Evolutionary conservation across 2,113 vertebrate species (phyloP).

Genomic region (Dasyurus viverrinus): DNA sequence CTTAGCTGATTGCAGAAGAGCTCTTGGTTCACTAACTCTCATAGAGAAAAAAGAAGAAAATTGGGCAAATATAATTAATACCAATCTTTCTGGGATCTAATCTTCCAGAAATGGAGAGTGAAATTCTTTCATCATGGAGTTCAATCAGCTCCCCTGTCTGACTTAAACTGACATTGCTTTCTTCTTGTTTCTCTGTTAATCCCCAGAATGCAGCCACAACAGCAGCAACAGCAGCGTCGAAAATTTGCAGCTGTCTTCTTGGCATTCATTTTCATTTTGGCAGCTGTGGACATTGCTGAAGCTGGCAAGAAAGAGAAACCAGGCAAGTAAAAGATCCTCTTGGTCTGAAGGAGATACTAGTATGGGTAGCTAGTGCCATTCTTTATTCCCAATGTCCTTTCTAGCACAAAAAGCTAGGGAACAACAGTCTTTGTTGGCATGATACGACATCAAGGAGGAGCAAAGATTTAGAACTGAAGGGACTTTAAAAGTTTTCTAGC

Average conservation of each 20-base stretch:
- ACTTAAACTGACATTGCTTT: not conserved
- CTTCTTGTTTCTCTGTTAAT: conserved; percentile 47
- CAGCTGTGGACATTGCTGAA: conserved; percentile 82
- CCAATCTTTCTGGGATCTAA: not conserved
- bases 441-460: not conserved
- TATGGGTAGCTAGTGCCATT: not conserved
- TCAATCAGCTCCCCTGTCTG: not conserved
- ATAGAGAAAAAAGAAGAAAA: conserved; percentile 1
- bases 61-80: not conserved
- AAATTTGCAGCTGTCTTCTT: conserved; percentile 83
- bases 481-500: not conserved
- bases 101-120: not conserved
- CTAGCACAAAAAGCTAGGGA: not conserved
- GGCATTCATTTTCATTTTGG: conserved; percentile 84
- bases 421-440: not conserved
- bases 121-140: not conserved
- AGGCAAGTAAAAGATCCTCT: conserved; percentile 75
- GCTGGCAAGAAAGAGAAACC: conserved; percentile 88
- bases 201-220: conserved; percentile 84
- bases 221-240: conserved; percentile 79
- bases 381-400: not conserved
- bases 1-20: not conserved
- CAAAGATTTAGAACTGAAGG: not conserved
- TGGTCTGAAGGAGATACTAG: not conserved
- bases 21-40: not conserved